These are phyloP conservation scores for Drymonia ruficornis DNA, from an alignment of 2,888 invertebrate genomes.

Conservation along the genomic window DNA sequence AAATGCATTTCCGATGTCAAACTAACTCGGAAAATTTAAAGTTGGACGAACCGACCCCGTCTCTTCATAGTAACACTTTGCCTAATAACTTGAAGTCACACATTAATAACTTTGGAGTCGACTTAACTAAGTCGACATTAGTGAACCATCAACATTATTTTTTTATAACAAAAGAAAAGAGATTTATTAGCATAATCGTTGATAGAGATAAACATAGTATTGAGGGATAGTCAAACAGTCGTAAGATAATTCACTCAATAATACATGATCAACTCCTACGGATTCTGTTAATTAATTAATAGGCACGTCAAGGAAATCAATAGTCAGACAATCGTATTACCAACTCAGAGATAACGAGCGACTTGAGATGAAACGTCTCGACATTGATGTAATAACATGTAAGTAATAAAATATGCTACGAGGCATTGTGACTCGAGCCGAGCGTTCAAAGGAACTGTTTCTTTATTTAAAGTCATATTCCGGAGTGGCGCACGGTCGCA, in stretches of 20 bases:
- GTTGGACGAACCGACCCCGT: neutral
- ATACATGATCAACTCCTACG: neutral
- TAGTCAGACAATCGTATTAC: neutral
- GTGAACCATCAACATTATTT: too few relatives aligned
- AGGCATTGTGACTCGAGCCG: constrained; percentile 5
- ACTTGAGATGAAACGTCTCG: neutral
- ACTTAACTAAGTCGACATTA: too few relatives aligned
- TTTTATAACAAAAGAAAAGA: too few relatives aligned
- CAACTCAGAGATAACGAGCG: neutral
- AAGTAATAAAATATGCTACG: neutral
- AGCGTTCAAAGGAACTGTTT: constrained; percentile 23
- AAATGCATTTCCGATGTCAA: neutral
- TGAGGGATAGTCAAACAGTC: too few relatives aligned
- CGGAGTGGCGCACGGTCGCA: constrained; percentile 50
- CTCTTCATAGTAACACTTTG: too few relatives aligned
- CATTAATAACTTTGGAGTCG: too few relatives aligned
- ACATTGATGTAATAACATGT: neutral
- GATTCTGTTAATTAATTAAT: neutral
- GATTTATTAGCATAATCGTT: too few relatives aligned
- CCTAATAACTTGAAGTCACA: too few relatives aligned
- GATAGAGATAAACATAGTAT: too few relatives aligned
- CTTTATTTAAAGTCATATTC: constrained; percentile 55
- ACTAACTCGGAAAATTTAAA: neutral
- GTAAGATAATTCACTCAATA: neutral
- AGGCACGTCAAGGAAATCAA: neutral